phyloP scores from a whole-genome alignment of 2,888 invertebrate species.

The Antitype chi region DNA sequence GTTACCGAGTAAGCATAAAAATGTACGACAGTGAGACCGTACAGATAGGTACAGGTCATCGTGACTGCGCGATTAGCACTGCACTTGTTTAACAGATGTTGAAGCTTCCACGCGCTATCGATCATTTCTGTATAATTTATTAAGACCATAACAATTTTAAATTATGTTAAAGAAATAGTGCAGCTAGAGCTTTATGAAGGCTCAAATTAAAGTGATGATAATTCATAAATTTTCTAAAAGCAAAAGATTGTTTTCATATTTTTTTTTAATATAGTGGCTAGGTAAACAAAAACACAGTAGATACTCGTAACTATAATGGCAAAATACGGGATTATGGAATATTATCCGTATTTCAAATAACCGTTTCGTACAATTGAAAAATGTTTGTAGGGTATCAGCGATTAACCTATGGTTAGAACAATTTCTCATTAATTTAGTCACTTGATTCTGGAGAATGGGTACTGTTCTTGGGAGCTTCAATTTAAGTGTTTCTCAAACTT shows the following conservation, averaged over 20 bases:
- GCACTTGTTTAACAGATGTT: neutral
- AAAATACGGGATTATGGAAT: neutral
- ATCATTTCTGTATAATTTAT: neutral
- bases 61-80: conserved; percentile 32
- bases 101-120: conserved; percentile 4
- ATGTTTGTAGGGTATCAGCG: neutral
- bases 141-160: neutral
- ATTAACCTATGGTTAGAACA: neutral
- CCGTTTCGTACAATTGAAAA: neutral
- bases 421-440: neutral
- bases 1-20: no score
- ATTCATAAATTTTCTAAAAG: neutral
- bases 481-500: neutral
- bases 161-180: neutral
- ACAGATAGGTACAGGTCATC: neutral
- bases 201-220: neutral
- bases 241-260: neutral
- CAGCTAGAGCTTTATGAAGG: neutral
- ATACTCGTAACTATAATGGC: neutral
- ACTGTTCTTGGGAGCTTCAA: neutral
- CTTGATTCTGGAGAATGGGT: neutral
- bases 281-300: no score
- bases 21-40: no score
- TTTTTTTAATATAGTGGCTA: neutral
- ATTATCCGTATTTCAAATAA: neutral